Conservation (phyloP, 2,797 vertebrate species). For the Sebastiscus tertius region DNA sequence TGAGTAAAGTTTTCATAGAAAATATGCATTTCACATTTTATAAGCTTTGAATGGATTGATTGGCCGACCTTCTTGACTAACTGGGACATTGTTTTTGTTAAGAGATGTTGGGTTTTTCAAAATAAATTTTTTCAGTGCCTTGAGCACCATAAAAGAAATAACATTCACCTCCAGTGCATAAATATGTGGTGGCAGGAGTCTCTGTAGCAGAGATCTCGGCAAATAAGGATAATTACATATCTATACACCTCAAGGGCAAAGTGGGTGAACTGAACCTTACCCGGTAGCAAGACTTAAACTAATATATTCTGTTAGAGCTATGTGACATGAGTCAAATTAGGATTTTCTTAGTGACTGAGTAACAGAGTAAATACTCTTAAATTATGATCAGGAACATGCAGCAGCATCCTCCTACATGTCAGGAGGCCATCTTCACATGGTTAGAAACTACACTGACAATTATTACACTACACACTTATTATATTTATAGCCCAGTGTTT, state of each 20-base stretch:
- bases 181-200: background rate
- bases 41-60: background rate
- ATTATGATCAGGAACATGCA: background rate
- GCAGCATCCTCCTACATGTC: background rate
- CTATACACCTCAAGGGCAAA: background rate
- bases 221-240: too few relatives aligned
- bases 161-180: background rate
- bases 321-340: too few relatives aligned
- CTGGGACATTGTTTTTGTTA: background rate
- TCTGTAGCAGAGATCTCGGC: fast-evolving
- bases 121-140: background rate
- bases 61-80: background rate
- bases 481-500: background rate
- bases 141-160: background rate
- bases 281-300: background rate
- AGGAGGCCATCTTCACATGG: background rate
- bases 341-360: background rate
- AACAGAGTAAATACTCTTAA: too few relatives aligned
- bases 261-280: background rate
- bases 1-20: background rate
- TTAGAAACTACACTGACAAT: background rate
- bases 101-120: too few relatives aligned
- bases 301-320: background rate
- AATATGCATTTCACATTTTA: background rate
- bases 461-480: background rate